A percentile compares a stretch with the other conserved stretches of the same genome.
Conservation (phyloP, 2,888 invertebrate genomes). For the Strigamia crassipes region DNA sequence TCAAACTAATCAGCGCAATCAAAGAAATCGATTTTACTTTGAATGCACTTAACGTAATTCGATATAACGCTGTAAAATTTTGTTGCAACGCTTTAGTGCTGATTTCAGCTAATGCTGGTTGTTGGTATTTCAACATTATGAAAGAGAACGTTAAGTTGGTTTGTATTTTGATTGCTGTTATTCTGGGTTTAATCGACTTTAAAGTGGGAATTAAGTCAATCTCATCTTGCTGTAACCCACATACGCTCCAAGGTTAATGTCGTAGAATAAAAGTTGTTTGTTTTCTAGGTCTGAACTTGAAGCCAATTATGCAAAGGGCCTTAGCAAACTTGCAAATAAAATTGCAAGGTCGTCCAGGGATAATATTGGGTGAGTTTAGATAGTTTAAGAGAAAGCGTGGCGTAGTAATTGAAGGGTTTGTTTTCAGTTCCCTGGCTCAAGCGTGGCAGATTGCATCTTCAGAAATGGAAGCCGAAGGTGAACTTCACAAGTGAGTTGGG, state of each 20-base stretch:
- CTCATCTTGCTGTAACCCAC: too few species aligned
- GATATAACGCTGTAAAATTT: too few species aligned
- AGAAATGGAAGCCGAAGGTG: conserved; percentile 91
- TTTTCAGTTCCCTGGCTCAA: conserved; percentile 70
- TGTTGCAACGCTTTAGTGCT: too few species aligned
- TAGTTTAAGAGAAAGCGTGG: not conserved
- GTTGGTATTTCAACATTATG: too few species aligned
- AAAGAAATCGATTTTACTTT: too few species aligned
- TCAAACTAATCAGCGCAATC: too few species aligned
- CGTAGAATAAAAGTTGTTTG: conserved; percentile 18
- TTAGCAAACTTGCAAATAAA: conserved; percentile 84
- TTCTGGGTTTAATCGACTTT: too few species aligned
- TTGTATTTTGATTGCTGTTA: too few species aligned
- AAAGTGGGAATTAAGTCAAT: too few species aligned
- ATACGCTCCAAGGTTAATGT: not conserved
- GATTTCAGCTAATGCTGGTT: too few species aligned
- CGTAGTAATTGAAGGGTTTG: not conserved
- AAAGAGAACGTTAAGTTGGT: too few species aligned
- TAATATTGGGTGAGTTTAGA: conserved; percentile 58
- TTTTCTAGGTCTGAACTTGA: conserved; percentile 82
- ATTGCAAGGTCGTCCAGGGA: conserved; percentile 73
- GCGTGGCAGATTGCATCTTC: conserved; percentile 89
- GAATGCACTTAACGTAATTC: too few species aligned
- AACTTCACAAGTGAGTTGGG: conserved; percentile 73
- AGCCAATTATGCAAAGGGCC: conserved; percentile 84